Base-by-base conservation (phyloP, 2,888 invertebrate species). In the Ennomos erosarius region DNA sequence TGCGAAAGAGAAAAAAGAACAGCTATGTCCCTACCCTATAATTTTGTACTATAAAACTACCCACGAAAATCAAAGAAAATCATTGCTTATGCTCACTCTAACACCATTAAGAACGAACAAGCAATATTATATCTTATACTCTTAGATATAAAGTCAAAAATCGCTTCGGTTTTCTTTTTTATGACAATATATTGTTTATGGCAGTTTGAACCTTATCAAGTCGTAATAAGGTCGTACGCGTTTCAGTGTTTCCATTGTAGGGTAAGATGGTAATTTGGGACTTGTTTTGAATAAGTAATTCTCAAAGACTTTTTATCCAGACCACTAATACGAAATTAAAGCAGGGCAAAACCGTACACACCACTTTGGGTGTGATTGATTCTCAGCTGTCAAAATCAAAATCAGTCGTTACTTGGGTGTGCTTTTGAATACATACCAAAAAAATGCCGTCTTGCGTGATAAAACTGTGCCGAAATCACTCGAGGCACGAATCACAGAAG, bases 21-120 rank as follows among this genome's bases (percentile, higher is more conserved):
- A 43, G 6, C 33, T 53, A 42, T 26, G 33, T 53, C 65, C 65
- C 63, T 62, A 64, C 63, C 68, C 66, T 68, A 62, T 68, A 70
- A 72, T 70, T 70, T 69, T 55, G 55, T 59, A 65, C 64, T 60
- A 64, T 62, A 64, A 71, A 70, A 72, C 70, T 68, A 51, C 51
- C 51, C 68, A 68, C 62, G 61, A 64, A 67, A 71, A 71, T 68
- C 69, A 67, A 60, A 69, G 69, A 64, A 69, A 71, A 71, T 69
- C 71, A 71, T 69, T 70, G 65, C 34, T 33, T 35, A 36, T 12
- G 16, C 46, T 37, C 16, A 46, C 16, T 1, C 13, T 36, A 16
- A 46, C 46, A 36, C 36, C 13, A 46, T 46, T 47, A 47, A 10
- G 10, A 5, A 1, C 8, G n/a, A 8, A 16, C 47, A 38, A 37